phyloP scores from a whole-genome alignment of 2,888 invertebrate species.

The Brachynemurus nebulosus region DNA sequence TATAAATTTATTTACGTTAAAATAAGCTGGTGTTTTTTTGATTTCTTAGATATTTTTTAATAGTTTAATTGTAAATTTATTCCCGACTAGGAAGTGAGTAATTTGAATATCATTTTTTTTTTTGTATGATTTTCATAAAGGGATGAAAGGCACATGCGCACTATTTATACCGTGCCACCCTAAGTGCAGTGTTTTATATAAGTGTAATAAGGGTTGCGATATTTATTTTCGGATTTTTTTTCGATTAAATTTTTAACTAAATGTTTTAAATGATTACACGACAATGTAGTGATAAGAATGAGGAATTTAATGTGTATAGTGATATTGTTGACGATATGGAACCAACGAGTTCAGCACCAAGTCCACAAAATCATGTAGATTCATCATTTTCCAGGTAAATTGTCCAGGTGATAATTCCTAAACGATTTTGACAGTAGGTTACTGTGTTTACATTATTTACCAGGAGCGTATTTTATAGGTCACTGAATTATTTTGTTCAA shows the following conservation, averaged over 20 bases:
- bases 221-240: not conserved
- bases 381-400: conserved; percentile 30
- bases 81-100: too few relatives aligned
- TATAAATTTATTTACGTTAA: too few relatives aligned
- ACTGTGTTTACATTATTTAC: conserved; percentile 4
- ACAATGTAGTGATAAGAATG: conserved; percentile 1
- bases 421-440: conserved; percentile 5
- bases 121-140: not conserved
- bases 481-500: not conserved
- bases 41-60: too few relatives aligned
- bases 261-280: conserved; percentile 2
- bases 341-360: conserved; percentile 31
- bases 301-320: not conserved
- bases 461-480: conserved; percentile 1
- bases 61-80: not conserved
- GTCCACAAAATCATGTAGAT: conserved; percentile 27
- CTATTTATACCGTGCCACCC: not conserved
- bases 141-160: conserved; percentile 3
- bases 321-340: conserved; percentile 24
- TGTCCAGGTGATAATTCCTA: not conserved
- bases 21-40: too few relatives aligned
- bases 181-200: conserved; percentile 1
- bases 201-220: conserved; percentile 5
- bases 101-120: too few relatives aligned
- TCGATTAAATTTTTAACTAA: conserved; percentile 3